Conservation (phyloP, 2,113 vertebrate species). For the Pteronura brasiliensis region DNA sequence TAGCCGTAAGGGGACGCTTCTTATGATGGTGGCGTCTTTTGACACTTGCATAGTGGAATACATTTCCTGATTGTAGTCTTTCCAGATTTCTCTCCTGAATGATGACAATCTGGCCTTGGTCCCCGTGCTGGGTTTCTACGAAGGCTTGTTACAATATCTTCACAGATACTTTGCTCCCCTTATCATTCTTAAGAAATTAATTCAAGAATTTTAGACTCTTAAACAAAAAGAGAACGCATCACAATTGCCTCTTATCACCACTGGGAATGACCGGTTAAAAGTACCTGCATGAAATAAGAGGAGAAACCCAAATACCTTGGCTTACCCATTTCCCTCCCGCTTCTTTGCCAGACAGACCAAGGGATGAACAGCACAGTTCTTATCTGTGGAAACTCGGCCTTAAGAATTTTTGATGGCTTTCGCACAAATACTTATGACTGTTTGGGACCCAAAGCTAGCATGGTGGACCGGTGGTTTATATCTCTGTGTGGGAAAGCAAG, state of each 20-base stretch:
- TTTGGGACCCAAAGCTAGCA: neutral
- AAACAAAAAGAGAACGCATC: conserved; percentile 54
- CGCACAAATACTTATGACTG: conserved; percentile 61
- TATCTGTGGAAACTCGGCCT: conserved; percentile 25
- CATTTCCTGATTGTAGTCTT: neutral
- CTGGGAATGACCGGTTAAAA: neutral
- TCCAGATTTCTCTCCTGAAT: conserved; percentile 52
- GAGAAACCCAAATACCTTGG: neutral
- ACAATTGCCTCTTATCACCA: neutral
- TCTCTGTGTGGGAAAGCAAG: neutral
- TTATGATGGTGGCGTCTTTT: neutral
- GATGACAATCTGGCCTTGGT: neutral
- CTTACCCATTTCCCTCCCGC: neutral
- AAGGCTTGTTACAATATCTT: conserved; percentile 41
- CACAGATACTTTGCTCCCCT: conserved; percentile 25
- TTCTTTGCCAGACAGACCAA: neutral
- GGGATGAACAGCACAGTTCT: conserved; percentile 38
- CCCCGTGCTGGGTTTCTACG: conserved; percentile 51
- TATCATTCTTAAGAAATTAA: conserved; percentile 62
- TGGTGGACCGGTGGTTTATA: neutral
- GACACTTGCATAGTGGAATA: neutral
- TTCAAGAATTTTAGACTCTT: conserved; percentile 47
- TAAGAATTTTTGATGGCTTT: conserved; percentile 57
- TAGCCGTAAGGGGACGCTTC: neutral
- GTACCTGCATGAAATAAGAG: neutral